A percentile compares a stretch with the other conserved stretches of the same genome.
Evolutionary conservation across 2,113 vertebrate genomes (phyloP).

Genomic region (Hyperoodon ampullatus): DNA sequence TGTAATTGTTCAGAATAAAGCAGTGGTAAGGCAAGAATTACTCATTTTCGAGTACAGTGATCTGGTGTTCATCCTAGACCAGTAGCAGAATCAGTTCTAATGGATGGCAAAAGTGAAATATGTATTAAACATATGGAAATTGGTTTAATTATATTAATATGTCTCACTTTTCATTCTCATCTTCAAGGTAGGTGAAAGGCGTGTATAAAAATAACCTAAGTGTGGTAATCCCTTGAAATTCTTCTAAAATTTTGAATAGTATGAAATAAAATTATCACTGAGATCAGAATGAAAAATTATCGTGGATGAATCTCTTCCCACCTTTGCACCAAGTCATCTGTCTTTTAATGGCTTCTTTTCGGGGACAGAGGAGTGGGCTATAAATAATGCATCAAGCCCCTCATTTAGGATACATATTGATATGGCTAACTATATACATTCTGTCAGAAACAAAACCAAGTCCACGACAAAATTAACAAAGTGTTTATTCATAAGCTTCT

Average conservation of each 20-base stretch:
- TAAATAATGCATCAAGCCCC: background rate
- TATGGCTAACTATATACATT: background rate
- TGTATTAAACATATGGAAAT: conserved; percentile 60
- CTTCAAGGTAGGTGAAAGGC: conserved; percentile 7
- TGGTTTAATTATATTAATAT: conserved; percentile 45
- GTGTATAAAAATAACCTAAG: background rate
- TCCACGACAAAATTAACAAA: background rate
- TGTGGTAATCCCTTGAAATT: background rate
- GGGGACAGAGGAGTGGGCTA: background rate
- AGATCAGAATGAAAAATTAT: conserved; percentile 36
- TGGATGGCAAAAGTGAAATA: conserved; percentile 46
- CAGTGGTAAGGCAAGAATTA: conserved; percentile 36
- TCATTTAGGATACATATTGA: background rate
- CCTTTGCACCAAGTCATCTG: background rate
- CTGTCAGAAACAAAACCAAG: background rate
- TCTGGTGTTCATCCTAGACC: conserved; percentile 65
- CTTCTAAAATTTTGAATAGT: background rate
- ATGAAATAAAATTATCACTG: background rate
- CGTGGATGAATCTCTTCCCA: background rate
- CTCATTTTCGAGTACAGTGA: conserved; percentile 68
- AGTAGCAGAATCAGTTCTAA: conserved; percentile 68
- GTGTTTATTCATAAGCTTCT: background rate
- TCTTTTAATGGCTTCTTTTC: conserved; percentile 47
- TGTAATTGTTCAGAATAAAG: conserved; percentile 72
- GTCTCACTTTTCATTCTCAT: conserved; percentile 33